Base-by-base conservation (phyloP, 2,113 vertebrate genomes). In the Hippocampus comes region DNA sequence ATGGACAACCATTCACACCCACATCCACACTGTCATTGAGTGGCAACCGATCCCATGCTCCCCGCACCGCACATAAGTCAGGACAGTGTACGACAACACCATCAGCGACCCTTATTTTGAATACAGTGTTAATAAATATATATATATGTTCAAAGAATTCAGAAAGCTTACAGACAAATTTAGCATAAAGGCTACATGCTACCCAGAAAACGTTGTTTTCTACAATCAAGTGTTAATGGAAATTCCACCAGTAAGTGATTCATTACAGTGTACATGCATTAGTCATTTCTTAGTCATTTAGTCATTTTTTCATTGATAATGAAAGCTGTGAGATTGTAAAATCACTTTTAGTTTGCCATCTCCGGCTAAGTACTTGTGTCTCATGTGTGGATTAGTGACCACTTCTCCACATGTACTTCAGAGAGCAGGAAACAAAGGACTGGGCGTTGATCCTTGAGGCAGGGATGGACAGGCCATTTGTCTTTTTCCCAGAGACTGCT, bases 401-500 rank as follows among this genome's bases (percentile, higher is more conserved):
- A 60, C 23, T 59, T 76, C 76, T 82, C 78, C 74, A 68, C 81
- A 76, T 82, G 86, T 88, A 91, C 86, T 73, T 83, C 75, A 63
- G 75, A 70, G 80, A 86, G 89, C 88, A 94, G 93, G 93, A 96
- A 95, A 79, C 46, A 18, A 72, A 72, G 77, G 74, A 70, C 78
- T 89, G 91, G 92, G 91, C 6, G 90, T 93, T n/a, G 51, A 84
- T 85, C 70, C 82, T 84, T 63, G 2, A 89, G 82, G 63, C 84
- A 85, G 87, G 75, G 91, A 93, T 92, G 90, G 93, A 94, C 93
- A 82, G 85, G 64, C 78, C 73, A 59, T 88, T 87, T 84, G 86
- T 91, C 90, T 89, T 94, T 95, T 96, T 97, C 95, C 96, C 96
- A 96, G 94, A 91, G 81, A 90, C 79, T 79, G 93, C 95, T 97